Conservation (phyloP, 2,888 invertebrate genomes). For the Griposia aprilina region DNA sequence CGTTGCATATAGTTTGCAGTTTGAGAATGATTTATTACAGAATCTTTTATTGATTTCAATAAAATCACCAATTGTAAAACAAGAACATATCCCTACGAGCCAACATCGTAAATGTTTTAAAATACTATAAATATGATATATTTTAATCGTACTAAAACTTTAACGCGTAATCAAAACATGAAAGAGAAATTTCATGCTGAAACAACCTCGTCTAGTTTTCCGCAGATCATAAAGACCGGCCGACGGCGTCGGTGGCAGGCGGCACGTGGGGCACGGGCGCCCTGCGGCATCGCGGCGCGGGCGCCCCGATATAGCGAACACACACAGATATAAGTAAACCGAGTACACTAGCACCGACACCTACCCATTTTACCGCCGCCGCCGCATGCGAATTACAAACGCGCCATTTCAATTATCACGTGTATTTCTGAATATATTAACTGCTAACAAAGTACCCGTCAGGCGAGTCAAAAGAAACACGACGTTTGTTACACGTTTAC, state of each 20-base stretch:
- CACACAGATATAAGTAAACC: constrained; percentile 26
- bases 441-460: constrained; percentile 53
- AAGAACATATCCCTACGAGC: constrained; percentile 9
- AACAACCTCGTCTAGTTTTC: constrained; percentile 40
- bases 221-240: constrained; percentile 37
- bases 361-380: constrained; percentile 46
- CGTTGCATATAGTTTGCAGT: neutral
- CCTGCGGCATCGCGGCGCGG: constrained; percentile 59
- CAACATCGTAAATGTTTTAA: constrained; percentile 37
- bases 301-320: constrained; percentile 55
- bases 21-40: constrained; percentile 13
- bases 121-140: constrained; percentile 39
- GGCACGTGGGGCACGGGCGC: constrained; percentile 60
- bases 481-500: constrained; percentile 44
- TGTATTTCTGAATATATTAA: constrained; percentile 49
- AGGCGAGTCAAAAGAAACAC: constrained; percentile 52
- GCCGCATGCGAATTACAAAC: constrained; percentile 51
- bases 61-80: constrained; percentile 5
- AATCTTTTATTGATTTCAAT: constrained; percentile 6
- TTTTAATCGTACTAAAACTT: constrained; percentile 46
- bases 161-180: constrained; percentile 30
- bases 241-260: constrained; percentile 2
- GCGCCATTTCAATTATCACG: constrained; percentile 63
- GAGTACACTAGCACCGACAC: constrained; percentile 30
- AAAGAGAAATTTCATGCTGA: constrained; percentile 34